A percentile compares a stretch with the other conserved stretches of the same genome.
Conservation (phyloP, 2,888 invertebrate species). For the Thera britannica region DNA sequence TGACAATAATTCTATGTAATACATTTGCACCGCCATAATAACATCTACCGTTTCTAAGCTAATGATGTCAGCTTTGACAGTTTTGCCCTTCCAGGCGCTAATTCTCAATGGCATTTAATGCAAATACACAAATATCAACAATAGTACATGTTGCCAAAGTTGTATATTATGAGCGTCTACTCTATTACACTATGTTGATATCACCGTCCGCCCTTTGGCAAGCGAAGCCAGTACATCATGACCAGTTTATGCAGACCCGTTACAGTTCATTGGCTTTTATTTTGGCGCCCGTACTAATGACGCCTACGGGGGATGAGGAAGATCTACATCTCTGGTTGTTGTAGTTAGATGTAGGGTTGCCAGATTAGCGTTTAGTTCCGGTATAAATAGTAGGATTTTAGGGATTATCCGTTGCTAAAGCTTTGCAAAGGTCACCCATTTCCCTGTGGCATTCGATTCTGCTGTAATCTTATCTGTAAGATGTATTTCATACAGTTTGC, state of each 20-base stretch:
- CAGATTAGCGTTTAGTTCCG: constrained; percentile 47
- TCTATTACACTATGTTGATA: constrained; percentile 46
- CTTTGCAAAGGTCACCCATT: constrained; percentile 35
- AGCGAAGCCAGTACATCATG: constrained; percentile 56
- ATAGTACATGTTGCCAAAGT: constrained; percentile 42
- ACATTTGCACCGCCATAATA: neutral
- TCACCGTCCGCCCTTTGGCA: constrained; percentile 68
- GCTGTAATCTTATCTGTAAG: constrained; percentile 17
- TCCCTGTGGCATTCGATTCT: constrained; percentile 6
- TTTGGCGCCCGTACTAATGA: constrained; percentile 41
- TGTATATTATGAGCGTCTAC: constrained; percentile 41
- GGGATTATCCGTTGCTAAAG: constrained; percentile 39
- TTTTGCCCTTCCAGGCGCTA: constrained; percentile 33
- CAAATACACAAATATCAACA: constrained; percentile 40
- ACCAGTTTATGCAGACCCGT: constrained; percentile 56
- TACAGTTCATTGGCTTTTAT: constrained; percentile 61
- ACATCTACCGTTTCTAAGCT: neutral
- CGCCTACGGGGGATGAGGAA: constrained; percentile 51
- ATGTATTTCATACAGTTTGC: constrained; percentile 30
- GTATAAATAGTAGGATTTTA: constrained; percentile 40
- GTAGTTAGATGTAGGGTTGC: constrained; percentile 55
- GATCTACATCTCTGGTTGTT: constrained; percentile 55
- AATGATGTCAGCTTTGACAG: constrained; percentile 9
- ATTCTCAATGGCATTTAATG: constrained; percentile 35
- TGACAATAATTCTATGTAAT: too few relatives aligned